These are phyloP conservation scores for Anableps anableps DNA, from an alignment of 2,797 vertebrate genomes.

Conservation along the genomic window DNA sequence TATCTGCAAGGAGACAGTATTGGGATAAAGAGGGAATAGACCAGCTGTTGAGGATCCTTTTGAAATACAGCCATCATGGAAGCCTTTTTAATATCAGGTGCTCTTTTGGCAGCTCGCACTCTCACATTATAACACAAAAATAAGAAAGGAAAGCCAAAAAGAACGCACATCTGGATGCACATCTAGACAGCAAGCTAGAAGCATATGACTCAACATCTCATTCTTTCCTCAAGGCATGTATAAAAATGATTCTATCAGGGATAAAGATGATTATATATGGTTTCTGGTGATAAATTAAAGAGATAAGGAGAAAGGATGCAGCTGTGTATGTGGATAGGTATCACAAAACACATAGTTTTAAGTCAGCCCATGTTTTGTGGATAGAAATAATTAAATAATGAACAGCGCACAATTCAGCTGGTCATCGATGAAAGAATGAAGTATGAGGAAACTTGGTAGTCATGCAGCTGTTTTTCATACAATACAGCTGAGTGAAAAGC, in stretches of 20 bases:
- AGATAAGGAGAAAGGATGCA: slow-evolving; percentile 34
- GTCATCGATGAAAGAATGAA: slow-evolving; percentile 24
- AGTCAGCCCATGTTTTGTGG: background rate
- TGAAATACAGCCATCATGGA: slow-evolving; percentile 47
- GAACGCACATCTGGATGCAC: slow-evolving; percentile 12
- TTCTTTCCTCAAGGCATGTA: slow-evolving; percentile 48
- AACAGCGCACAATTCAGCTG: background rate
- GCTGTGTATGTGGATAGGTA: slow-evolving; percentile 19
- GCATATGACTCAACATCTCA: slow-evolving; percentile 47
- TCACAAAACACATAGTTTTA: slow-evolving; percentile 19
- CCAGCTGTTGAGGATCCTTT: slow-evolving; percentile 41
- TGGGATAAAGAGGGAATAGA: slow-evolving; percentile 36
- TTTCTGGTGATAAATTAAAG: slow-evolving; percentile 45
- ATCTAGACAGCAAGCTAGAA: slow-evolving; percentile 19
- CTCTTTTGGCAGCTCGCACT: slow-evolving; percentile 36
- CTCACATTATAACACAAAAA: background rate
- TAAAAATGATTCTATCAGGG: slow-evolving; percentile 44
- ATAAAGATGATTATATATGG: slow-evolving; percentile 50
- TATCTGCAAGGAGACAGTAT: slow-evolving; percentile 31
- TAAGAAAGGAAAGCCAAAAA: slow-evolving; percentile 1
- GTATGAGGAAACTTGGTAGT: slow-evolving; percentile 40
- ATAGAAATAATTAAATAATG: slow-evolving; percentile 7
- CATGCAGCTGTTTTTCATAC: slow-evolving; percentile 65
- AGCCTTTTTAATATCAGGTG: slow-evolving; percentile 53
- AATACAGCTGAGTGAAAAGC: slow-evolving; percentile 71